Percentiles rank a stretch among this genome's conserved stretches.
phyloP scores from a whole-genome alignment of 2,113 vertebrate genomes.

The Epinephelus lanceolatus region DNA sequence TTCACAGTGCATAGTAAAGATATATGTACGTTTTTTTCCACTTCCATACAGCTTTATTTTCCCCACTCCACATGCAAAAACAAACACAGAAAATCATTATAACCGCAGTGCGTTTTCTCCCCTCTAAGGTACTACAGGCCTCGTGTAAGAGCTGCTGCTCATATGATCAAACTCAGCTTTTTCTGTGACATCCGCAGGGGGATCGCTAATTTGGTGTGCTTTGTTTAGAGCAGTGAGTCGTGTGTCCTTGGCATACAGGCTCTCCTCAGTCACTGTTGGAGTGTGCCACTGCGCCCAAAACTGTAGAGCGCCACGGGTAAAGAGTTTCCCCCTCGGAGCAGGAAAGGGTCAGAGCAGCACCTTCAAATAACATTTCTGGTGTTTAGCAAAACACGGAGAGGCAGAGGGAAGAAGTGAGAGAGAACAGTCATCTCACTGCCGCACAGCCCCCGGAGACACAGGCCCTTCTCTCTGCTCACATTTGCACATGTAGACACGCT shows the following conservation, averaged over 20 bases:
- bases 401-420: slow-evolving; percentile 55
- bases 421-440: slow-evolving; percentile 54
- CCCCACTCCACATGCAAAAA: neutral
- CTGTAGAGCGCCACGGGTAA: slow-evolving; percentile 1
- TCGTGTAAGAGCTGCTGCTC: slow-evolving; percentile 3
- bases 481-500: slow-evolving; percentile 27
- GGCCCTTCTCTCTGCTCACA: slow-evolving; percentile 17
- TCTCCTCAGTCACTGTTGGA: slow-evolving; percentile 7
- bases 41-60: neutral
- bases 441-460: slow-evolving; percentile 38
- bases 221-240: slow-evolving; percentile 32
- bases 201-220: slow-evolving; percentile 31
- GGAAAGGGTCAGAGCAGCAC: slow-evolving; percentile 46
- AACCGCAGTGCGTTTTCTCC: neutral
- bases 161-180: slow-evolving; percentile 10
- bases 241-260: slow-evolving; percentile 33
- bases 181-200: slow-evolving; percentile 7
- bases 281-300: slow-evolving; percentile 20
- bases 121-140: neutral
- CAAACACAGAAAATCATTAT: slow-evolving; percentile 23
- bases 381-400: slow-evolving; percentile 64
- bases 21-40: neutral
- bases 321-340: slow-evolving; percentile 24
- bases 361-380: slow-evolving; percentile 70
- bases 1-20: neutral